Percentiles rank a stretch among this genome's conserved stretches.
Conservation (phyloP, 2,888 invertebrate genomes). For the Pheosia gnoma region DNA sequence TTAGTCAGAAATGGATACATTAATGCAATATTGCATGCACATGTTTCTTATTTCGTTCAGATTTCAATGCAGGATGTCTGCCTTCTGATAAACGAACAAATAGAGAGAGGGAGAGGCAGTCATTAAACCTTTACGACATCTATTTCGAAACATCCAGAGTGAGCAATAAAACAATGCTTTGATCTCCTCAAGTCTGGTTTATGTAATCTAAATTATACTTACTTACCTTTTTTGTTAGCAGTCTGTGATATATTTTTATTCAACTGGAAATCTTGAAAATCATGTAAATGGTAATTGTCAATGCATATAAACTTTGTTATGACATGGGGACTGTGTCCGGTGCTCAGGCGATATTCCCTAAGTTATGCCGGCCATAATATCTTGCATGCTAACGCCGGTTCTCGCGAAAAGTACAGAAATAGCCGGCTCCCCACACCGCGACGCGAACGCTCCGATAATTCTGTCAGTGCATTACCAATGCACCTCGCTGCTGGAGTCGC, state of each 20-base stretch:
- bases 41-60: too few species aligned
- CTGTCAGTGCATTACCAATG: conserved; percentile 74
- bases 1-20: too few species aligned
- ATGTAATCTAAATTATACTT: conserved; percentile 38
- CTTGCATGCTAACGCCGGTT: conserved; percentile 64
- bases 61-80: conserved; percentile 26
- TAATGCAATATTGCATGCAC: too few species aligned
- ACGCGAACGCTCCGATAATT: conserved; percentile 65
- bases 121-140: conserved; percentile 49
- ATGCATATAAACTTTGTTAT: conserved; percentile 22
- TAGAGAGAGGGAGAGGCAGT: conserved; percentile 21
- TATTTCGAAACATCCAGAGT: conserved; percentile 51
- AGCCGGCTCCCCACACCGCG: conserved; percentile 65
- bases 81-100: conserved; percentile 33
- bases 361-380: conserved; percentile 60
- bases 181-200: conserved; percentile 47
- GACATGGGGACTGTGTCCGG: conserved; percentile 28
- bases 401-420: conserved; percentile 79
- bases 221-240: neutral
- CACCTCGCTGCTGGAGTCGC: conserved; percentile 74
- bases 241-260: neutral
- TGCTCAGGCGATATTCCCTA: conserved; percentile 48
- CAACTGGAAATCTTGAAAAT: conserved; percentile 8
- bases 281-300: conserved; percentile 12
- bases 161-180: conserved; percentile 53